Evolutionary conservation across 2,797 vertebrate genomes (phyloP), one percentile per base, ranked within the genome.

Genomic region (Aphelocoma californica): DNA sequence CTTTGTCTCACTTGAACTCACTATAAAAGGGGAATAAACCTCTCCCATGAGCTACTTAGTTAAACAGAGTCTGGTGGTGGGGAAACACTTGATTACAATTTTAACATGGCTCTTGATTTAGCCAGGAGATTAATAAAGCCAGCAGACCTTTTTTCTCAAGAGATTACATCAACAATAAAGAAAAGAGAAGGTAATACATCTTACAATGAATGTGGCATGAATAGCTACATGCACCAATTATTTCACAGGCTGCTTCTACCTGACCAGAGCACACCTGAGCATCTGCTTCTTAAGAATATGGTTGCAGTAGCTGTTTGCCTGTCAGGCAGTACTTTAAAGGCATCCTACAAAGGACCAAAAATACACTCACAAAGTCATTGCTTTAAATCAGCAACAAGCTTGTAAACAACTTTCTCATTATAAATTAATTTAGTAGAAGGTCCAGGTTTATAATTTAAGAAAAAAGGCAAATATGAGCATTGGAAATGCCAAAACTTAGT

Each of bases 1-100:
- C 75, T 94, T 97, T 97, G 95, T 97, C 94, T 94, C 89, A 66
- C 91, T 97, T 96, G 95, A 96, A 95, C 65, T 92, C 90, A 29
- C 77, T 91, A 81, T 91, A 97, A 96, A 97, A 88, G 72, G 58
- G 48, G 90, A 96, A 96, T 95, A 97, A 98, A 97, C 92, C 62
- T 94, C 97, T 96, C 91, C 92, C 74, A 60, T 83, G 88, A 96
- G 88, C 95, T 92, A 65, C 93, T 96, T 95, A 75, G 92, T 97
- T 97, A 84, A 94, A 69, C 28, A 71, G 58, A 91, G 70, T 45
- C 36, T 58, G 67, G 2, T 31, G 1, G 31, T 71, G 57, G 86
- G 32, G 48, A 82, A 93, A 79, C 26, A 72, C 86, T 96, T 96
- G 94, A 95, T 96, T 90, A 94, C 93, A 96, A 96, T 92, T 87